Percentiles rank a stretch among this genome's conserved stretches.
Conservation (phyloP, 2,888 invertebrate species). For the Cremastinae sp. region DNA sequence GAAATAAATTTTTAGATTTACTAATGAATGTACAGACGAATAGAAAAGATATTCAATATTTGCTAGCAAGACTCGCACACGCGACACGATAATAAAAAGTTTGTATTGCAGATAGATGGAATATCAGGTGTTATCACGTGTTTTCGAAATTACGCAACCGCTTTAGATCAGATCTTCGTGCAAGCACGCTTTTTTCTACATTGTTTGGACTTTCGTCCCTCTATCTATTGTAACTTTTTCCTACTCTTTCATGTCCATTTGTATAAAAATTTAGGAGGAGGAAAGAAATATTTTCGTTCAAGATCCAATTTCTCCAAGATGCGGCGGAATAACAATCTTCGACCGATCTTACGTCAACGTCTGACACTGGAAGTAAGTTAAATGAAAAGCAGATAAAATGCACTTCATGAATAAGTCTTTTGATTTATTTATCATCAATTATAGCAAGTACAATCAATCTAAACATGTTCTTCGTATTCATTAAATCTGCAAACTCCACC, state of each 20-base stretch:
- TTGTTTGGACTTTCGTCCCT: constrained; percentile 17
- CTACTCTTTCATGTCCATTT: neutral
- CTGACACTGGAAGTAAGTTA: no score
- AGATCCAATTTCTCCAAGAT: no score
- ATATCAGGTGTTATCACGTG: constrained; percentile 34
- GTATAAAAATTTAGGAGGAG: neutral
- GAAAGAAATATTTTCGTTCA: neutral
- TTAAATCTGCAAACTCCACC: constrained; percentile 31
- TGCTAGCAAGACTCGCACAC: neutral
- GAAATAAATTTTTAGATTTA: neutral
- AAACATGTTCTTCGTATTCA: constrained; percentile 37
- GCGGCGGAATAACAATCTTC: no score
- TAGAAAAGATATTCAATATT: neutral
- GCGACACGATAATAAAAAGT: constrained; percentile 12
- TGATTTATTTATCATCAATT: constrained; percentile 47
- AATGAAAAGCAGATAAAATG: neutral
- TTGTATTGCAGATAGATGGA: constrained; percentile 20
- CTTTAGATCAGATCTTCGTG: neutral
- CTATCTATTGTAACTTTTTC: neutral
- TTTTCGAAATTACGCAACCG: constrained; percentile 19
- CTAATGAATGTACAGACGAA: neutral
- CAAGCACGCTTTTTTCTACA: neutral
- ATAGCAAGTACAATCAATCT: constrained; percentile 55
- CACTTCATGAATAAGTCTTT: constrained; percentile 41
- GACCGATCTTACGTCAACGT: neutral